Evolutionary conservation across 2,888 invertebrate genomes (phyloP), one percentile per base, ranked within the genome.

Genomic region (Axea sp.): DNA sequence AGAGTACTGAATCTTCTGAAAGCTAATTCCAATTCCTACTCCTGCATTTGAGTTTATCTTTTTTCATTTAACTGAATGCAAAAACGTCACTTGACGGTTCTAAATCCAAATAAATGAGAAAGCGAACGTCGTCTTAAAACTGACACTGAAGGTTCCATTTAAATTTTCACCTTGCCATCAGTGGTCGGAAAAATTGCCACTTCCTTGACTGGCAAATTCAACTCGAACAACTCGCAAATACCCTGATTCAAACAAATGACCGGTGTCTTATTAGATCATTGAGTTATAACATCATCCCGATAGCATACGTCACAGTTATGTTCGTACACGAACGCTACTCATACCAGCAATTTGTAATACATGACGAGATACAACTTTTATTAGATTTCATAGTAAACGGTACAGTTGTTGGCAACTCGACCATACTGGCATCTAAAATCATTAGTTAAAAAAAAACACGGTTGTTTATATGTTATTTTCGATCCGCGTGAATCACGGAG

Each of bases 271-370:
- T 12, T 11, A 43, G 12, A 41, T 9, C 31, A 57, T 57, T 41
- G 33, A 35, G 11, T 7, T 24, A 14, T n/a, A 35, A 31, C 35
- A 45, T 35, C 11, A 45, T 59, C 17, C 14, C 35, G 47, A 47
- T 60, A 37, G 37, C 11, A 22, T 17, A 60, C 47, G 53, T 53
- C 30, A 45, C 26, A 12, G 3, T 43, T 39, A 39, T 51, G 35
- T 28, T 51, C 8, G 39, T 37, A n/a, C n/a, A 35, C 14, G 41
- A 30, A 49, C 15, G 55, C 47, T 67, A 64, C 43, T 64, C 53
- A n/a, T n/a, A n/a, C n/a, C n/a, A n/a, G n/a, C 53, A 67, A 73
- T 73, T 73, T 67, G 67, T 67, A 55, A 67, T 62, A 67, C 62
- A 73, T 39, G 65, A 67, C 57, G 65, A 67, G 53, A 60, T 67